These are phyloP conservation scores for Mellivora capensis DNA, from an alignment of 2,113 vertebrate species.

Conservation along the genomic window DNA sequence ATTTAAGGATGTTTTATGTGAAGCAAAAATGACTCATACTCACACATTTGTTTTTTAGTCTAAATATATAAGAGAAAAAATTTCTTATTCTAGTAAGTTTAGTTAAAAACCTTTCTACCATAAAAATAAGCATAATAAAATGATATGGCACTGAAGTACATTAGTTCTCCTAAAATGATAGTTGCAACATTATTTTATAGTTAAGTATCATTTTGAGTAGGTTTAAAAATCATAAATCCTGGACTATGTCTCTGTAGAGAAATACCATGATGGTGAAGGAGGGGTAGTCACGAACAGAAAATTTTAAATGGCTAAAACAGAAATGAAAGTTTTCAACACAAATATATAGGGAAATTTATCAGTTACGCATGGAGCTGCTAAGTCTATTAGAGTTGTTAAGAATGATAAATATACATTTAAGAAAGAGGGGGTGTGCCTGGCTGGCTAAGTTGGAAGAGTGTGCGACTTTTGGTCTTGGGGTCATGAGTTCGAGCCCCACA, in stretches of 20 bases:
- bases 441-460: background rate
- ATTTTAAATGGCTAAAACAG: background rate
- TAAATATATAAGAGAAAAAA: background rate
- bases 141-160: background rate
- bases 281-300: background rate
- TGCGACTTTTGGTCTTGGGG: background rate
- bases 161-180: background rate
- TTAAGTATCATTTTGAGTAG: background rate
- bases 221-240: slow-evolving; percentile 4
- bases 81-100: background rate
- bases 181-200: background rate
- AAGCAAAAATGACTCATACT: slow-evolving; percentile 7
- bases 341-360: background rate
- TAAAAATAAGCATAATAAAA: slow-evolving; percentile 25
- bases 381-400: background rate
- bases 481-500: background rate
- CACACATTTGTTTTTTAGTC: slow-evolving; percentile 11
- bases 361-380: background rate
- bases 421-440: background rate
- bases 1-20: slow-evolving; percentile 9
- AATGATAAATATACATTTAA: background rate
- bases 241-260: background rate
- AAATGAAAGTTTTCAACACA: background rate
- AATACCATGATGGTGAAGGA: background rate
- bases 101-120: background rate